Conservation (phyloP, 2,113 vertebrate species). For the Antechinus stuartii region DNA sequence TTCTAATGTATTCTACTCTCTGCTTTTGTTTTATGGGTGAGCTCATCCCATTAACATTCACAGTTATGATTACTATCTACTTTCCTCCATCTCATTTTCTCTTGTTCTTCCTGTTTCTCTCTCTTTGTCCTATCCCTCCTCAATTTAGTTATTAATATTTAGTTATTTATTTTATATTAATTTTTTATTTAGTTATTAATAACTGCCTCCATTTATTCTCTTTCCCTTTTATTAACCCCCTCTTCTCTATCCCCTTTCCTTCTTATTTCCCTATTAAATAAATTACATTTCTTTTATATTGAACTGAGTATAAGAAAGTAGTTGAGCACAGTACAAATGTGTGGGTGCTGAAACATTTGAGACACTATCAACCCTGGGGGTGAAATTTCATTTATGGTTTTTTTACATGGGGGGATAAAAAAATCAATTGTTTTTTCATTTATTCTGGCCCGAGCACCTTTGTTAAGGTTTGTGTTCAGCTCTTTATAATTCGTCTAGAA, state of each 20-base stretch:
- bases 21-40: neutral
- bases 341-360: neutral
- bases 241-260: neutral
- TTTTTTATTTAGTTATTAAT: neutral
- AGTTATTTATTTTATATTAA: neutral
- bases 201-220: neutral
- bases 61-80: neutral
- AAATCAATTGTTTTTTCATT: slow-evolving; percentile 17
- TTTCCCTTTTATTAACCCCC: neutral
- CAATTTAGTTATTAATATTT: neutral
- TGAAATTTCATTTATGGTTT: neutral
- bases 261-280: neutral
- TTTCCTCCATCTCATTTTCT: neutral
- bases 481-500: neutral
- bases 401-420: neutral
- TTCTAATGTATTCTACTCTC: neutral
- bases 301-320: neutral
- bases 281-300: neutral
- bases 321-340: neutral
- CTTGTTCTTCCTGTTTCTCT: neutral
- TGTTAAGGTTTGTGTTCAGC: neutral
- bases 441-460: slow-evolving; percentile 1
- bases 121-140: neutral
- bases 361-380: slow-evolving; percentile 10
- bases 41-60: neutral